Conservation (phyloP, 1,140 invertebrate genomes). For the Caenorhabditis elegans region WBcel235 BX284603.4:10357501-10358000, state of each 20-base stretch:
- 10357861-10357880: too few relatives aligned
- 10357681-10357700: neutral
- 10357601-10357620: neutral
- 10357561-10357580: conserved; percentile 71
- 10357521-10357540: conserved; percentile 85
- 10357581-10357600: conserved; percentile 34
- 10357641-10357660: neutral
- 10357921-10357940: too few relatives aligned
- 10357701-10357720: neutral
- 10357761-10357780: neutral
- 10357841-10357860: too few relatives aligned
- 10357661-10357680: neutral
- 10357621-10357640: neutral
- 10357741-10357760: neutral
- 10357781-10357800: neutral
- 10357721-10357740: neutral
- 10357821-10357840: too few relatives aligned
- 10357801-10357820: neutral
- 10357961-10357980: neutral
- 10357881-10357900: too few relatives aligned
- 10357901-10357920: too few relatives aligned
- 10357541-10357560: conserved; percentile 86
- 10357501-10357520: conserved; percentile 90
- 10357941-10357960: too few relatives aligned
- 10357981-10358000: neutral